Evolutionary conservation across 2,797 vertebrate genomes (phyloP), one percentile per base, ranked within the genome.

Genomic region (Merluccius polli): DNA sequence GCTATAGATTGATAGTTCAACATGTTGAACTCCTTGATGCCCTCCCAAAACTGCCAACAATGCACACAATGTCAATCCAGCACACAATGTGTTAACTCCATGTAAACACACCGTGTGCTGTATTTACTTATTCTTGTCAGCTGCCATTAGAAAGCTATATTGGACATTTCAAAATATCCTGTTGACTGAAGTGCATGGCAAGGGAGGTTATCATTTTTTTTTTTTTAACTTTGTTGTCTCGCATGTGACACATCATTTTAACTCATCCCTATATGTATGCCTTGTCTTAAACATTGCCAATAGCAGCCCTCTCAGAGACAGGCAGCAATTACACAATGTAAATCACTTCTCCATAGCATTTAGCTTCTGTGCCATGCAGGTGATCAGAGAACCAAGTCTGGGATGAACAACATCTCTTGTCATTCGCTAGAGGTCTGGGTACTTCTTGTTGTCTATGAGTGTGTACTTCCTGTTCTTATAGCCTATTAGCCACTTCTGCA

Each of bases 251-350:
- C 18, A 75, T 44, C 33, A 4, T 67, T 71, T 72, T 24, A 80
- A 71, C 70, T 27, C 72, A 72, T 74, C 68, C 71, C n/a, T 70
- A 44, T 79, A 67, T 59, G 83, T 7, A 75, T 75, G 65, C 74
- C 83, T 87, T 87, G 76, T 84, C 65, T 84, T 8, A 75, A 75
- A 69, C 73, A 85, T 87, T 87, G 76, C 84, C 82, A 86, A n/a
- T 87, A 84, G 80, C 44, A 1, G 16, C 73, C 68, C 73, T 44
- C 73, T 80, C 77, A 77, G 74, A 72, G 80, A 79, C 77, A 79
- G 69, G 72, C 78, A 71, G 70, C 73, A n/a, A 82, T 82, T 88
- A 83, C 71, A 69, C 74, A 75, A 79, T 80, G 74, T 41, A 85
- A 79, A 84, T 80, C n/a, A 73, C 68, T 38, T 75, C 70, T 36